A percentile compares a stretch with the other conserved stretches of the same genome.
phyloP scores from a whole-genome alignment of 2,888 invertebrate species.

The Heliconius hortense region DNA sequence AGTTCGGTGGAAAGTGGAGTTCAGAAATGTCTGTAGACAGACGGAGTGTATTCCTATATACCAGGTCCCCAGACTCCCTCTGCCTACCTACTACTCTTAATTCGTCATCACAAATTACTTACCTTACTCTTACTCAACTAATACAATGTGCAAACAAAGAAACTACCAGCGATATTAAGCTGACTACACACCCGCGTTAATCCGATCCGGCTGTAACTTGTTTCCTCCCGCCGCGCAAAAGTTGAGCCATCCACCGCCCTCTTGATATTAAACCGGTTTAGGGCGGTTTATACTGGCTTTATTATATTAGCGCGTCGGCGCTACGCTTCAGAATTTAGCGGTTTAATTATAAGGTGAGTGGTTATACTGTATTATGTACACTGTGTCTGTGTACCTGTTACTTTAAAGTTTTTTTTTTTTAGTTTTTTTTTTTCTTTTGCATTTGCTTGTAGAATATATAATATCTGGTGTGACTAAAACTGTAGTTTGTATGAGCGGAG shows the following conservation, averaged over 20 bases:
- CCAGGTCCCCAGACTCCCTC: no score
- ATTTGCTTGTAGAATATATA: neutral
- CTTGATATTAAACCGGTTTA: constrained; percentile 77
- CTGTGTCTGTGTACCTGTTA: constrained; percentile 19
- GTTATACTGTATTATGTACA: constrained; percentile 28
- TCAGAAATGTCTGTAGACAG: no score
- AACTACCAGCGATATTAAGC: constrained; percentile 65
- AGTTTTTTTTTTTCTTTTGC: no score
- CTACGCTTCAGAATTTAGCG: constrained; percentile 57
- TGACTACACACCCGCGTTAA: constrained; percentile 56
- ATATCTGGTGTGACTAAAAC: neutral
- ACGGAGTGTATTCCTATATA: no score
- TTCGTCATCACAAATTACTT: no score
- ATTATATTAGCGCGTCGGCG: constrained; percentile 77
- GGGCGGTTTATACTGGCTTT: constrained; percentile 75
- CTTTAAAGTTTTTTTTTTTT: constrained; percentile 11
- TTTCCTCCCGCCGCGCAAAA: constrained; percentile 62
- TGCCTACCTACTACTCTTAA: no score
- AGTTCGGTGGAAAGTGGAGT: no score
- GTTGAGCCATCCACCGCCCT: constrained; percentile 62
- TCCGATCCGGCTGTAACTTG: constrained; percentile 63
- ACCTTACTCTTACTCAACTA: neutral
- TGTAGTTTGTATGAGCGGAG: no score
- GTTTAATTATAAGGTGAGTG: constrained; percentile 60
- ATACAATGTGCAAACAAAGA: constrained; percentile 59